Evolutionary conservation across 2,888 invertebrate genomes (phyloP), one percentile per base, ranked within the genome.

Genomic region (Incurvaria masculella): DNA sequence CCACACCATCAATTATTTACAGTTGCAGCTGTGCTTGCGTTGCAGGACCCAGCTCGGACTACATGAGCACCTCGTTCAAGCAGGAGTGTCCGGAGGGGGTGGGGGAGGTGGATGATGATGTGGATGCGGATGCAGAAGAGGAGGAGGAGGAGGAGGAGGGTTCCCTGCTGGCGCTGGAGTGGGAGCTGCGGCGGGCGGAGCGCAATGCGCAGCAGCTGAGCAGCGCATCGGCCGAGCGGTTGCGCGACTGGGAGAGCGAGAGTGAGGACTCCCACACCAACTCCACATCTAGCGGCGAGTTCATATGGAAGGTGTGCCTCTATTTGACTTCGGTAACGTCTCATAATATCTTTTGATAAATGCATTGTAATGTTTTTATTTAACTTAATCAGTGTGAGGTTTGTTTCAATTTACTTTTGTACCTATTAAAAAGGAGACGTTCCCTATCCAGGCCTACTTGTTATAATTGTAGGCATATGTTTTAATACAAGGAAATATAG

Each of bases 231-330:
- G 64, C 69, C 0, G 76, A 78, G 17, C 64, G 71, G 55, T 56
- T 75, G 54, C 79, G 85, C 57, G 88, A 87, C 58, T 88, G 87
- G 86, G 87, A 87, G 61, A 86, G 85, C 66, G 85, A 84, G 56
- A 82, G 81, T 8, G 87, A 81, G 52, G 54, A 79, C 51, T 71
- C 75, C 2, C 73, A 74, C 49, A 82, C 82, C n/a, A 82, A 84
- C 53, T 88, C 88, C 26, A 85, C 85, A 6, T 88, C 87, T 5
- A 89, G 88, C 52, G 88, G 88, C 10, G 89, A 89, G 66, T 89
- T 89, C 61, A 85, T 89, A 51, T 89, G 89, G 88, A 88, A 87
- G 84, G 88, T 88, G 33, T n/a, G n/a, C n/a, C n/a, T n/a, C n/a
- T n/a, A n/a, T n/a, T n/a, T n/a, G n/a, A n/a, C n/a, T n/a, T n/a